Evolutionary conservation across 2,113 vertebrate species (phyloP).

Genomic region (Eulacestoma nigropectus): DNA sequence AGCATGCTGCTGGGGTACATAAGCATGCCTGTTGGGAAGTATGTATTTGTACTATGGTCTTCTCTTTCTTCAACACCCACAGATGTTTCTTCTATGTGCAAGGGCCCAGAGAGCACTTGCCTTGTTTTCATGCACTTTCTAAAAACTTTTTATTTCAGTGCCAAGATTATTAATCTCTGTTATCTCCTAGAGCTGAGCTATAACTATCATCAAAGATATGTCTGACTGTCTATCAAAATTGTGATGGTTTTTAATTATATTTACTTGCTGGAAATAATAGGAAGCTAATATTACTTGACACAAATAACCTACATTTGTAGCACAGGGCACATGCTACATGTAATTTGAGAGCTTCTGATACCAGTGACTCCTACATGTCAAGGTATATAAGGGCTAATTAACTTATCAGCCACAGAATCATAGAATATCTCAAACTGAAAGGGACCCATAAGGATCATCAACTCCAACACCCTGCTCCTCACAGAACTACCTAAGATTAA

Average conservation of each 20-base stretch:
- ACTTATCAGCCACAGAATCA: background rate
- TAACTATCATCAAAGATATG: background rate
- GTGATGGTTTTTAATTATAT: background rate
- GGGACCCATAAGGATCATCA: rapidly evolving
- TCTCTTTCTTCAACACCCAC: background rate
- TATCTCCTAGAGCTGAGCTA: background rate
- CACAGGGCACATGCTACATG: background rate
- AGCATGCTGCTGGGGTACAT: background rate
- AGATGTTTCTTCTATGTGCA: background rate
- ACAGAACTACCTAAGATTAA: background rate
- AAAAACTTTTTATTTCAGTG: background rate
- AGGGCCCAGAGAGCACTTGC: background rate
- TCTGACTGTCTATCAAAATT: background rate
- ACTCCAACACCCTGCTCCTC: background rate
- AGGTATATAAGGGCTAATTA: background rate
- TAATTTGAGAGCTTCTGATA: background rate
- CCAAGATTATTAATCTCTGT: background rate
- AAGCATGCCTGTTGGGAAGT: background rate
- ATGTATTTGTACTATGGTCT: background rate
- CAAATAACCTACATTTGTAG: background rate
- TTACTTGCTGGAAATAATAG: background rate
- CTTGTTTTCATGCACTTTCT: background rate
- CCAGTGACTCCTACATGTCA: background rate
- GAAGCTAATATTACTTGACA: background rate
- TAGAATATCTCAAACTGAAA: background rate